Percentiles rank a stretch among this genome's conserved stretches.
phyloP scores from a whole-genome alignment of 2,888 invertebrate species.

The Lacanobia oleracea region DNA sequence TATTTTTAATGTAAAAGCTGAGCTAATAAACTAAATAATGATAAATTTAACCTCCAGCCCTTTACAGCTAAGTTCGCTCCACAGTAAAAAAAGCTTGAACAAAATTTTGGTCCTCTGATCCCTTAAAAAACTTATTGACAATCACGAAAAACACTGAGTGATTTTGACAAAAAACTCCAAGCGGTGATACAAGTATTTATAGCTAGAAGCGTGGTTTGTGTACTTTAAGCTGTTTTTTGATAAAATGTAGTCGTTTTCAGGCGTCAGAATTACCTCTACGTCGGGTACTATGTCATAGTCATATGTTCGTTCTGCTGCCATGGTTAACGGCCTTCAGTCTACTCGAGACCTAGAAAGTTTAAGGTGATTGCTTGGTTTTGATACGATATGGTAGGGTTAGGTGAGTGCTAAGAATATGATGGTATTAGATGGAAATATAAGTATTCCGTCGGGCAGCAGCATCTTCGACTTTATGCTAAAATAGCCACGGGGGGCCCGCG shows the following conservation, averaged over 20 bases:
- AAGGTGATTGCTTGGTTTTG: slow-evolving; percentile 29
- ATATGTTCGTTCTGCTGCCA: slow-evolving; percentile 53
- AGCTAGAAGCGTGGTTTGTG: slow-evolving; percentile 40
- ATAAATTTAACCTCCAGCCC: background rate
- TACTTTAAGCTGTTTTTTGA: slow-evolving; percentile 28
- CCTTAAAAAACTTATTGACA: slow-evolving; percentile 7
- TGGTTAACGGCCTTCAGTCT: slow-evolving; percentile 47
- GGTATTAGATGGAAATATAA: background rate
- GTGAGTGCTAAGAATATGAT: background rate
- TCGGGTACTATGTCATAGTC: slow-evolving; percentile 57
- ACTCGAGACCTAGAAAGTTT: slow-evolving; percentile 57
- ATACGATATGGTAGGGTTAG: background rate
- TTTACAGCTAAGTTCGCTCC: background rate
- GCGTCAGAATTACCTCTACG: slow-evolving; percentile 54
- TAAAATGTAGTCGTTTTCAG: slow-evolving; percentile 23
- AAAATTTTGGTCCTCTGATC: background rate
- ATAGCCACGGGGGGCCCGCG: too few species aligned
- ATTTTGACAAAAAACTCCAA: slow-evolving; percentile 39
- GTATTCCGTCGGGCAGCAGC: background rate
- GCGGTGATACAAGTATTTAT: slow-evolving; percentile 36
- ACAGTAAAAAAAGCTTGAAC: background rate
- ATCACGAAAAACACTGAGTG: slow-evolving; percentile 51
- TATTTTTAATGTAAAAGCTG: too few species aligned
- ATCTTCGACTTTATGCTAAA: too few species aligned
- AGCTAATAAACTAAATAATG: too few species aligned